Evolutionary conservation across 1,140 invertebrate genomes (phyloP).

Genomic region (Drosophila jambulina): DNA sequence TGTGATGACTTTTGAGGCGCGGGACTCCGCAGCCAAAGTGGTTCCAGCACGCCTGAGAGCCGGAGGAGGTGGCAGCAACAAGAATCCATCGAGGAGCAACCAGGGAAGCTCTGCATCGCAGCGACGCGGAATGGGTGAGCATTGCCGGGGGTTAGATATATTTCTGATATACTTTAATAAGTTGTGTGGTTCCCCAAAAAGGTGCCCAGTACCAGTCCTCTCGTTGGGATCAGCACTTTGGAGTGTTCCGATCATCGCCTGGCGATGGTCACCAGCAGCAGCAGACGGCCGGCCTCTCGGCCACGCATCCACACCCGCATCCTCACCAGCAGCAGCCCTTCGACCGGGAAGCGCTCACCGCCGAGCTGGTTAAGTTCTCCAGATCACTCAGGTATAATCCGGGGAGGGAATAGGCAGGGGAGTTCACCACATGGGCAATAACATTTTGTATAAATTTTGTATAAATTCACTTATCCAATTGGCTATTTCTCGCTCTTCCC

Average conservation of each 20-base stretch:
- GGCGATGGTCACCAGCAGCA: slow-evolving; percentile 79
- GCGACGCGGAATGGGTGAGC: slow-evolving; percentile 85
- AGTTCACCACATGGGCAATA: slow-evolving; percentile 23
- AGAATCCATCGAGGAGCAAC: slow-evolving; percentile 75
- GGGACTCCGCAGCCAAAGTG: slow-evolving; percentile 94
- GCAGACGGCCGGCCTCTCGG: slow-evolving; percentile 31
- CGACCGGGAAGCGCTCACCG: slow-evolving; percentile 88
- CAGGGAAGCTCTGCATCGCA: slow-evolving; percentile 83
- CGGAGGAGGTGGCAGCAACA: slow-evolving; percentile 84
- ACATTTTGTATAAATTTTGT: slow-evolving; percentile 3
- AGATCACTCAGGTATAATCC: slow-evolving; percentile 86
- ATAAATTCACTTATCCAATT: slow-evolving; percentile 34
- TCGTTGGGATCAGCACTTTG: slow-evolving; percentile 88
- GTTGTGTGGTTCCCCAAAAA: slow-evolving; percentile 1
- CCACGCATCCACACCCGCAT: slow-evolving; percentile 22
- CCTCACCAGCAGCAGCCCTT: slow-evolving; percentile 73
- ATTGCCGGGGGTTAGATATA: too few relatives aligned
- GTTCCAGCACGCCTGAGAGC: slow-evolving; percentile 90
- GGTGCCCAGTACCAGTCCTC: slow-evolving; percentile 86
- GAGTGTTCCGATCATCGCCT: slow-evolving; percentile 87
- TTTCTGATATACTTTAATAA: too few relatives aligned
- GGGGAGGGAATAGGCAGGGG: background rate
- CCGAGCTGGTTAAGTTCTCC: slow-evolving; percentile 90
- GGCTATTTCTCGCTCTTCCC: slow-evolving; percentile 43
- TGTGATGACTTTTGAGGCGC: slow-evolving; percentile 97